These are phyloP conservation scores for Subacronicta megacephala DNA, from an alignment of 2,888 invertebrate genomes.

Conservation along the genomic window DNA sequence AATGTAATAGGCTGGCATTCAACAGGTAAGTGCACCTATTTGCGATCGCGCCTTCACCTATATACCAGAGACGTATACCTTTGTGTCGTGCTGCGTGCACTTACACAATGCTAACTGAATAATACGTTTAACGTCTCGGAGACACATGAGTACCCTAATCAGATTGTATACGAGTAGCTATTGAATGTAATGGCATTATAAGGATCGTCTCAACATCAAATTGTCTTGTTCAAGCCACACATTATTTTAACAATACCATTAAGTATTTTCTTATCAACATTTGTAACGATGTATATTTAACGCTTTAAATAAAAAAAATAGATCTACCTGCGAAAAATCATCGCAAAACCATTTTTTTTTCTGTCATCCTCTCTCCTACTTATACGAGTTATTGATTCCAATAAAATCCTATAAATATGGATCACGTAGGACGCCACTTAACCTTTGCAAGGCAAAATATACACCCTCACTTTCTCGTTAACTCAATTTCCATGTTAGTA, in stretches of 20 bases:
- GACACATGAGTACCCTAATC: constrained; percentile 22
- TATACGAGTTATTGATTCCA: constrained; percentile 25
- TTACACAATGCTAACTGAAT: constrained; percentile 37
- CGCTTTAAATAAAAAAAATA: too few relatives aligned
- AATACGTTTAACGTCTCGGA: constrained; percentile 17
- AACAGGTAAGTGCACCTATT: constrained; percentile 57
- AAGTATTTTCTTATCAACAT: neutral
- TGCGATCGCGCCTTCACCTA: constrained; percentile 9
- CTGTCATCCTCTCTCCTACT: too few relatives aligned
- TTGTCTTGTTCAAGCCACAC: neutral
- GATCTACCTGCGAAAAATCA: too few relatives aligned
- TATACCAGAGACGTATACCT: constrained; percentile 20
- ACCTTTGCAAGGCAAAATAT: constrained; percentile 38
- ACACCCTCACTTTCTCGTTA: constrained; percentile 13
- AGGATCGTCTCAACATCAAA: constrained; percentile 1
- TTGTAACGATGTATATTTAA: neutral
- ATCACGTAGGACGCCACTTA: constrained; percentile 30
- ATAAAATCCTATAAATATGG: constrained; percentile 31
- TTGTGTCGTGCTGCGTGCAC: constrained; percentile 35
- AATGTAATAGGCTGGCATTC: constrained; percentile 37
- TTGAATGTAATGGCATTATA: constrained; percentile 12
- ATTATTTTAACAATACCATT: neutral
- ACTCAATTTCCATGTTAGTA: constrained; percentile 25
- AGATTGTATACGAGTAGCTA: constrained; percentile 24
- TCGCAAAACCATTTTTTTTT: too few relatives aligned